These are phyloP conservation scores for Addax nasomaculatus DNA, from an alignment of 2,113 vertebrate species.

Conservation along the genomic window DNA sequence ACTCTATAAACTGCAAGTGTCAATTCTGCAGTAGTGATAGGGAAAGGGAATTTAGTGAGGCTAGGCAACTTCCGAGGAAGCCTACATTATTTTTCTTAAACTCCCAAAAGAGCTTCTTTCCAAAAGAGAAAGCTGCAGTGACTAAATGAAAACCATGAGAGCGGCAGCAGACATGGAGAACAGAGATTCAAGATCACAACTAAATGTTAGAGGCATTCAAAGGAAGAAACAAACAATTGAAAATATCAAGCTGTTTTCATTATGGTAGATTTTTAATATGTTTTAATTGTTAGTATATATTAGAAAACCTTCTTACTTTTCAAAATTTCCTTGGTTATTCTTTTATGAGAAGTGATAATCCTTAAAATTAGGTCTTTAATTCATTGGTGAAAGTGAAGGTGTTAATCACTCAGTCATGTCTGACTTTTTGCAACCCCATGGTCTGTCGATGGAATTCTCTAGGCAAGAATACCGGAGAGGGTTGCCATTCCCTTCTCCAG, in stretches of 20 bases:
- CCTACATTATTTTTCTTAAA: constrained; percentile 66
- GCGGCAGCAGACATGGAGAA: neutral
- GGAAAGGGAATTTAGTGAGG: constrained; percentile 62
- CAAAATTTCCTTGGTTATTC: neutral
- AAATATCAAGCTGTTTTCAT: neutral
- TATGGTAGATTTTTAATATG: neutral
- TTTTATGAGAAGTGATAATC: constrained; percentile 14
- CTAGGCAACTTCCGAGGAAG: constrained; percentile 69
- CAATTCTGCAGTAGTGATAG: constrained; percentile 72
- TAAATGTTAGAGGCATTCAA: neutral
- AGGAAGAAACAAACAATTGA: neutral
- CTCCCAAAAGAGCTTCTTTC: constrained; percentile 69
- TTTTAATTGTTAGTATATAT: neutral
- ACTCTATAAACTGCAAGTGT: constrained; percentile 51
- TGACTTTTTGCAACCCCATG: neutral
- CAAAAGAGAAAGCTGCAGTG: neutral
- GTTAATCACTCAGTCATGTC: neutral
- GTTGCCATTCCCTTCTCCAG: neutral
- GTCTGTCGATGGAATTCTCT: neutral
- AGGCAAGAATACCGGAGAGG: neutral
- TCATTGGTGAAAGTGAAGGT: neutral
- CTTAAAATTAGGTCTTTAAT: constrained; percentile 40
- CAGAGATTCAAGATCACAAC: neutral
- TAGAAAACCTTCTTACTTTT: neutral
- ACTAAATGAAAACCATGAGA: constrained; percentile 6